phyloP scores from a whole-genome alignment of 2,888 invertebrate genomes.

The Hypomecis atomaria region DNA sequence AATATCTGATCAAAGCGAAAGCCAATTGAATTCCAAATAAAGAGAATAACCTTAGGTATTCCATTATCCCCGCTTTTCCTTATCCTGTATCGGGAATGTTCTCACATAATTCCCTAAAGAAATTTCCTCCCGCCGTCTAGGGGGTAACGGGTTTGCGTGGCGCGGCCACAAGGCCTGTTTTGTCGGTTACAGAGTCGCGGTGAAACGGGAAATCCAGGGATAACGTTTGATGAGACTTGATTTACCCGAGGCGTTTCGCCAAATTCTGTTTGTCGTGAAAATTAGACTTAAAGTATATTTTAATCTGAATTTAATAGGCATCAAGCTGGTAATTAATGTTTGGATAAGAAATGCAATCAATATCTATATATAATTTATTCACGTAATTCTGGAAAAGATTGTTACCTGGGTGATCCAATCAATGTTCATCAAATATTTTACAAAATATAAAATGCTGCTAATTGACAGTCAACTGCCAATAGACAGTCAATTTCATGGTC shows the following conservation, averaged over 20 bases:
- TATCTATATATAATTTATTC: background rate
- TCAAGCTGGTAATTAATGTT: background rate
- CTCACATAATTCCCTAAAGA: conserved; percentile 43
- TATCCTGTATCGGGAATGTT: conserved; percentile 18
- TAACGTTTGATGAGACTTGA: conserved; percentile 39
- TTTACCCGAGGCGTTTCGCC: conserved; percentile 34
- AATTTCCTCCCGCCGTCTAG: conserved; percentile 46
- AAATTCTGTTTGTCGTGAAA: conserved; percentile 4
- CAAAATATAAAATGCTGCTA: background rate
- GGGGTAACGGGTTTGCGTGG: conserved; percentile 52
- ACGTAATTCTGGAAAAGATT: background rate
- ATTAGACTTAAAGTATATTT: background rate
- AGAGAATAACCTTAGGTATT: conserved; percentile 11
- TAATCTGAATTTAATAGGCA: too few relatives aligned
- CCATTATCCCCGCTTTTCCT: conserved; percentile 25
- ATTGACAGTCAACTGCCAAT: too few relatives aligned
- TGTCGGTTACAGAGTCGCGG: conserved; percentile 45
- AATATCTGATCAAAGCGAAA: background rate
- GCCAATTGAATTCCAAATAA: conserved; percentile 1
- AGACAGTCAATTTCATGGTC: background rate
- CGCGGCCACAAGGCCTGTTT: conserved; percentile 54
- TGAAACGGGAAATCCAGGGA: conserved; percentile 46
- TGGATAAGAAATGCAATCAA: background rate
- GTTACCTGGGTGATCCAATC: conserved; percentile 4
- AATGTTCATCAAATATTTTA: background rate